Evolutionary conservation across 1,140 invertebrate genomes (phyloP).

Genomic region (Drosophila nannoptera): DNA sequence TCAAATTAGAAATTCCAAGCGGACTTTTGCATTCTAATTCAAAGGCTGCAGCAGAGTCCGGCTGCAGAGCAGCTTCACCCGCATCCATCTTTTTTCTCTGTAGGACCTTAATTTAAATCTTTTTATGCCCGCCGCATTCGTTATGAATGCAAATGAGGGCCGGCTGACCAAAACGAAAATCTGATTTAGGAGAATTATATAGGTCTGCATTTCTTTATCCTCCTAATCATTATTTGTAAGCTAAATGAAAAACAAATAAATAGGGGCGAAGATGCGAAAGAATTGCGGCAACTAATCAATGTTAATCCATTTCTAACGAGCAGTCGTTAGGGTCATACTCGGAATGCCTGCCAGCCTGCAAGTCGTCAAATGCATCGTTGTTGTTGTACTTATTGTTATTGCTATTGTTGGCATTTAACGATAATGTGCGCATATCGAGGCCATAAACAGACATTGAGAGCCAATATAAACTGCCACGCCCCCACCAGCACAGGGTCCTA

Average conservation of each 20-base stretch:
- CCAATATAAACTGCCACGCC: conserved; percentile 42
- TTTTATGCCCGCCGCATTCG: conserved; percentile 20
- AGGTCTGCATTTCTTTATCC: conserved; percentile 13
- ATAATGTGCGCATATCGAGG: conserved; percentile 70
- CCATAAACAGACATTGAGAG: conserved; percentile 60
- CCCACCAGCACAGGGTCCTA: neutral
- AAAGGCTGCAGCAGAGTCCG: neutral
- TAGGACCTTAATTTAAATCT: conserved; percentile 18
- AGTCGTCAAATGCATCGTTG: conserved; percentile 70
- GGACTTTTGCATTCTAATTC: neutral
- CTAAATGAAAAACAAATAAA: conserved; percentile 14
- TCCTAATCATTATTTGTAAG: conserved; percentile 34
- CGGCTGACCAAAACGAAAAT: conserved; percentile 32
- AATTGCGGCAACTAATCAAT: conserved; percentile 61
- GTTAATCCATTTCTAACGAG: conserved; percentile 75
- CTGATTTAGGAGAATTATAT: conserved; percentile 52
- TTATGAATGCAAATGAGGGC: conserved; percentile 54
- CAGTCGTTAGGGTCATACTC: conserved; percentile 46
- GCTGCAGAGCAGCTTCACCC: neutral
- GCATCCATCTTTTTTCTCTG: neutral
- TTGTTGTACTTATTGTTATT: conserved; percentile 24
- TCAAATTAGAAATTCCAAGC: neutral
- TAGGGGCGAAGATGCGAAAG: neutral
- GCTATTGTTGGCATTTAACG: conserved; percentile 60
- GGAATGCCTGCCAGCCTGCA: conserved; percentile 59